phyloP scores from a whole-genome alignment of 2,888 invertebrate species.

The Oxycera nigricornis region DNA sequence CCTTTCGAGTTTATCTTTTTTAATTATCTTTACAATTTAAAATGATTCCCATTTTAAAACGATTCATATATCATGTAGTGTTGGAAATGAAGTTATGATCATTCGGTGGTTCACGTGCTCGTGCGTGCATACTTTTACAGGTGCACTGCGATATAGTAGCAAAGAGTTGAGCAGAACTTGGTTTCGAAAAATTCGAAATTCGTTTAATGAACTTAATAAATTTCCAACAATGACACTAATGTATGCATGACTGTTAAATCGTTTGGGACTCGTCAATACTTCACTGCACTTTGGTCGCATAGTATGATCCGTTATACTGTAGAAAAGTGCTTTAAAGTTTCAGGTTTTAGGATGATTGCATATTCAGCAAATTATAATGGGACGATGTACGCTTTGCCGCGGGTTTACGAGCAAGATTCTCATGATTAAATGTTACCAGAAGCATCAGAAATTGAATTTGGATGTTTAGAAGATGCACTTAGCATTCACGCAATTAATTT shows the following conservation, averaged over 20 bases:
- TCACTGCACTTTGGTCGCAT: too few species aligned
- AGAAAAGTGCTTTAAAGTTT: too few species aligned
- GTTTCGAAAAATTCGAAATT: neutral
- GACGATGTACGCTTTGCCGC: too few species aligned
- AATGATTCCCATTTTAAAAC: constrained; percentile 32
- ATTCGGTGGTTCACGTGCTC: neutral
- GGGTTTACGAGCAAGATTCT: too few species aligned
- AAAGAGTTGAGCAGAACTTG: neutral
- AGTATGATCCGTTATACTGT: too few species aligned
- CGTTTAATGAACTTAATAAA: neutral
- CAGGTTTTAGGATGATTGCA: too few species aligned
- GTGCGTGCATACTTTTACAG: neutral
- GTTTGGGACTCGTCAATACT: too few species aligned
- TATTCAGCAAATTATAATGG: too few species aligned
- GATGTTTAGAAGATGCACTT: too few species aligned
- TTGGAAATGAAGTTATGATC: neutral
- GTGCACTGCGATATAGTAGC: neutral
- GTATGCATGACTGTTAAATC: neutral
- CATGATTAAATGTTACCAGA: too few species aligned
- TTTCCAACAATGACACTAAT: neutral
- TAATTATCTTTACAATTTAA: constrained; percentile 41
- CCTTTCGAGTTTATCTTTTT: constrained; percentile 39
- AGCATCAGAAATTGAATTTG: too few species aligned
- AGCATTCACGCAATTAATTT: too few species aligned
- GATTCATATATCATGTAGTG: constrained; percentile 27